phyloP scores from a whole-genome alignment of 2,888 invertebrate genomes.

The Tuta absoluta region DNA sequence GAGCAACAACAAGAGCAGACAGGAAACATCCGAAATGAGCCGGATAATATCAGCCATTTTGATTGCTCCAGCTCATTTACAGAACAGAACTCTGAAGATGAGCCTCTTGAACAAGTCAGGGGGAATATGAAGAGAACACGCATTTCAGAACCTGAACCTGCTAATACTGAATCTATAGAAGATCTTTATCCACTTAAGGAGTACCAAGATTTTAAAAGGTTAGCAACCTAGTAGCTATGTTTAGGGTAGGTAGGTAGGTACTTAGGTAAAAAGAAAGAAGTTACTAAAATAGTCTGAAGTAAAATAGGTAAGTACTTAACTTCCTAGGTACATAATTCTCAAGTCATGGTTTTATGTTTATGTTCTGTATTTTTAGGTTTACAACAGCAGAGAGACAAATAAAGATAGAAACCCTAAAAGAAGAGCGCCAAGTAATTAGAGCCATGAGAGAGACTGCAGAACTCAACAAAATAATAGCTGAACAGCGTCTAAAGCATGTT shows the following conservation, averaged over 20 bases:
- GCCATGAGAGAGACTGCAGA: constrained; percentile 82
- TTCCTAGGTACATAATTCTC: too few species aligned
- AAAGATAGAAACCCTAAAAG: constrained; percentile 69
- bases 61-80: constrained; percentile 55
- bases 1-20: constrained; percentile 19
- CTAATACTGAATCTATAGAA: background rate
- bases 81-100: constrained; percentile 48
- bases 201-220: constrained; percentile 58
- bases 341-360: constrained; percentile 27
- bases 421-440: constrained; percentile 66
- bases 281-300: too few species aligned
- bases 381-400: constrained; percentile 60
- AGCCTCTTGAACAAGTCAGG: constrained; percentile 8
- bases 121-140: background rate
- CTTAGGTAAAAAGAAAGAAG: too few species aligned
- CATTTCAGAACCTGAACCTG: background rate
- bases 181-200: background rate
- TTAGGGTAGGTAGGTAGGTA: background rate
- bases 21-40: constrained; percentile 28
- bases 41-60: constrained; percentile 35
- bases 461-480: constrained; percentile 82
- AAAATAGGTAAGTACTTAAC: too few species aligned
- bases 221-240: background rate
- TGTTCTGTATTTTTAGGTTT: constrained; percentile 44
- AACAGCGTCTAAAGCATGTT: constrained; percentile 79